Evolutionary conservation across 2,888 invertebrate genomes (phyloP), one percentile per base, ranked within the genome.

Genomic region (Dasypogon diadema): DNA sequence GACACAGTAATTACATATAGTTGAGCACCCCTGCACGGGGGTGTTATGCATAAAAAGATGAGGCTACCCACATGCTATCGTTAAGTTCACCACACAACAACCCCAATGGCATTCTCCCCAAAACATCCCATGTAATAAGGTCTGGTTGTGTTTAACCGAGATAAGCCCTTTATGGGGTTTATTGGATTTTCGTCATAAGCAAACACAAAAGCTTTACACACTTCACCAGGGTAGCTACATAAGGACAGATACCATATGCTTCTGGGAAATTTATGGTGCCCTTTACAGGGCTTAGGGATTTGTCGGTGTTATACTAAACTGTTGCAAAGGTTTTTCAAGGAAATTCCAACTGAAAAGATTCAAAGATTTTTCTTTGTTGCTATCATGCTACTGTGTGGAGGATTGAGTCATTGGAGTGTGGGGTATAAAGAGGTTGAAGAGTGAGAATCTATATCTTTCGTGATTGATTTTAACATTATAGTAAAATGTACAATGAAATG

Each of bases 121-220:
- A n/a, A n/a, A 21, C 18, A 34, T 16, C 56, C 56, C n/a, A 22
- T 12, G 56, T 75, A 75, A 77, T 73, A 74, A 73, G 75, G 54
- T 42, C 75, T 77, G 58, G 77, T 77, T 77, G 77, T 76, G 76
- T 74, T 78, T 74, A 76, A 76, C 75, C 72, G 46, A 76, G 78
- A 77, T 78, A 78, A 78, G 74, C 74, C 60, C 51, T 74, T 75
- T 65, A 60, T 60, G 72, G 76, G 72, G 56, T 78, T 77, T 77
- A 78, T 78, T 74, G 72, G 75, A 76, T 73, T 73, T 73, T 77
- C 51, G 42, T 75, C 75, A 58, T 37, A 65, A 74, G 34, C 63
- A 65, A 55, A 70, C 70, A 70, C 70, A 70, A 70, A 16, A 54
- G 37, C 51, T 34, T 34, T 10, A 30, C 6, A 34, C 34, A 21